Conservation (phyloP, 2,113 vertebrate species). For the cattle (Bos taurus) region DNA sequence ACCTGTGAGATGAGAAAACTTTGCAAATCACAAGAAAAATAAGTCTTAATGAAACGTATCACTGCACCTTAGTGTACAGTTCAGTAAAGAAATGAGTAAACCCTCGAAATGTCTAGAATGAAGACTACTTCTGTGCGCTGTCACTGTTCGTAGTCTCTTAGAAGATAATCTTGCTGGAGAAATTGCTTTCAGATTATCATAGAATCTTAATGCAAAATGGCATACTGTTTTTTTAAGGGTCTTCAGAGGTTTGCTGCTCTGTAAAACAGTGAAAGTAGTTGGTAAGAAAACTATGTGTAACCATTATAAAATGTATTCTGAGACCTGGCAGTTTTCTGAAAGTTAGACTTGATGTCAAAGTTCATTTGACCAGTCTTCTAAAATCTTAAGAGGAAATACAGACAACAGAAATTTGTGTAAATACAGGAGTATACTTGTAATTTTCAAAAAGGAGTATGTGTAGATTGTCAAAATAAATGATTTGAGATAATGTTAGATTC, state of each 20-base stretch:
- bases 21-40: background rate
- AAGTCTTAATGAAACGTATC: background rate
- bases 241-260: background rate
- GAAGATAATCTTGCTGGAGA: background rate
- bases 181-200: background rate
- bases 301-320: background rate
- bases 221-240: background rate
- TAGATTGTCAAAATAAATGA: background rate
- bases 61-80: background rate
- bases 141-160: background rate
- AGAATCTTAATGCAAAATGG: constrained; percentile 14
- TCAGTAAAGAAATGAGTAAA: background rate
- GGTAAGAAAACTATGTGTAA: background rate
- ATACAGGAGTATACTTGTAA: background rate
- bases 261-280: background rate
- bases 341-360: background rate
- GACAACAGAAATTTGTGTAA: background rate
- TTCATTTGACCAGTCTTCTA: background rate
- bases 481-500: background rate
- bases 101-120: background rate
- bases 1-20: background rate
- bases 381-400: background rate
- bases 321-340: background rate
- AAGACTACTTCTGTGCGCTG: background rate
- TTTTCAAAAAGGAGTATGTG: background rate